Conservation (phyloP, 2,113 vertebrate species). For the Sprattus sprattus region DNA sequence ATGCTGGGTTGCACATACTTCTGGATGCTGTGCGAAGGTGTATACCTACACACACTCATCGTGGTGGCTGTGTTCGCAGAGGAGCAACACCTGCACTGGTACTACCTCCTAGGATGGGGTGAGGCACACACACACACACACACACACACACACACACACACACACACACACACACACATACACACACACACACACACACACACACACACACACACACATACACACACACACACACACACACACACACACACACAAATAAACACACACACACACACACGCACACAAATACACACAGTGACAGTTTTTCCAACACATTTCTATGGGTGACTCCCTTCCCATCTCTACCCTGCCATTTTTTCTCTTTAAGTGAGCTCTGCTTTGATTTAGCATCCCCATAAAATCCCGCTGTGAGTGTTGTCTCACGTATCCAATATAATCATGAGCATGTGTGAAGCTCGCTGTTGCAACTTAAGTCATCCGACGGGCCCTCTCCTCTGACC, state of each 20-base stretch:
- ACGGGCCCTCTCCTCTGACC: too few relatives aligned
- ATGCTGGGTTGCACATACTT: conserved; percentile 97
- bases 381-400: too few relatives aligned
- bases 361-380: too few relatives aligned
- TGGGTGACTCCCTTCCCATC: too few relatives aligned
- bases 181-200: background rate
- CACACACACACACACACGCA: background rate
- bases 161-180: background rate
- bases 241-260: background rate
- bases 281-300: too few relatives aligned
- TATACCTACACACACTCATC: conserved; percentile 94
- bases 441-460: too few relatives aligned
- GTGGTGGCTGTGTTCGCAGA: conserved; percentile 92
- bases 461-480: too few relatives aligned
- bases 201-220: background rate
- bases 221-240: background rate
- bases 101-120: conserved; percentile 98
- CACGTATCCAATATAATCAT: too few relatives aligned
- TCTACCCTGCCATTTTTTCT: too few relatives aligned
- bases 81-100: conserved; percentile 88
- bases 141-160: background rate
- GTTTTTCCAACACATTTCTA: too few relatives aligned
- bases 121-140: conserved; percentile 60
- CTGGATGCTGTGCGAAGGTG: conserved; percentile 99
- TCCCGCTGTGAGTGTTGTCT: too few relatives aligned